Conservation (phyloP, 2,113 vertebrate species). For the Felis chaus region DNA sequence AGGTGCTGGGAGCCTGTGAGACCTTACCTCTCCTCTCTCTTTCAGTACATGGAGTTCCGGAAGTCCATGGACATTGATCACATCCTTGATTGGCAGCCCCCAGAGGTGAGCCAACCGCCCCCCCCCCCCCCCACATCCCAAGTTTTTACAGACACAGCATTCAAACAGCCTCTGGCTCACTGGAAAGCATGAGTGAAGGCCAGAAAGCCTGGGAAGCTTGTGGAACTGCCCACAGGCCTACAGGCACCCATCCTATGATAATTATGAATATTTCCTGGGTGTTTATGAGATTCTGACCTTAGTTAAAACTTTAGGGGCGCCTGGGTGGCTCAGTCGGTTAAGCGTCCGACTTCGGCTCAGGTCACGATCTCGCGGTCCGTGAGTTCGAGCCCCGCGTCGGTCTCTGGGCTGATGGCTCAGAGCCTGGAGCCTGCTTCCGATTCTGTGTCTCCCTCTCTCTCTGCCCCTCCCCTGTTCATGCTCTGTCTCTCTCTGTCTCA, state of each 20-base stretch:
- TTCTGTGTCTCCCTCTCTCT: too few species aligned
- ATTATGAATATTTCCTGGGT: not conserved
- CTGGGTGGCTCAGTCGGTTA: too few species aligned
- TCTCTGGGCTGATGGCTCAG: too few species aligned
- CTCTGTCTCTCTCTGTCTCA: too few species aligned
- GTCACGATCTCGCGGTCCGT: too few species aligned
- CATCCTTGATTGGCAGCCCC: constrained; percentile 91
- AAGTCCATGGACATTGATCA: constrained; percentile 91
- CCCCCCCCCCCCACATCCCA: accelerated
- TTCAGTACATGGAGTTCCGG: constrained; percentile 93
- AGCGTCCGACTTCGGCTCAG: too few species aligned
- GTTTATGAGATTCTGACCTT: not conserved
- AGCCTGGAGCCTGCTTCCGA: too few species aligned
- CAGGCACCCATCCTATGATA: not conserved
- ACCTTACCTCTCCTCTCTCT: not conserved
- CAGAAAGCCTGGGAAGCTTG: not conserved
- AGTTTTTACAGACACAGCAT: not conserved
- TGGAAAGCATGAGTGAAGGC: not conserved
- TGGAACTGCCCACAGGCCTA: not conserved
- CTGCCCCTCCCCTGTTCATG: too few species aligned
- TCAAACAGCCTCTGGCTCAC: not conserved
- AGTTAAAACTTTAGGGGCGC: not conserved
- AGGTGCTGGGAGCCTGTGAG: not conserved
- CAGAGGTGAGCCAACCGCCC: constrained; percentile 86
- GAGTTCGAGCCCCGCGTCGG: too few species aligned